A percentile compares a stretch with the other conserved stretches of the same genome.
Evolutionary conservation across 2,113 vertebrate species (phyloP).

Genomic region (Neofelis nebulosa): DNA sequence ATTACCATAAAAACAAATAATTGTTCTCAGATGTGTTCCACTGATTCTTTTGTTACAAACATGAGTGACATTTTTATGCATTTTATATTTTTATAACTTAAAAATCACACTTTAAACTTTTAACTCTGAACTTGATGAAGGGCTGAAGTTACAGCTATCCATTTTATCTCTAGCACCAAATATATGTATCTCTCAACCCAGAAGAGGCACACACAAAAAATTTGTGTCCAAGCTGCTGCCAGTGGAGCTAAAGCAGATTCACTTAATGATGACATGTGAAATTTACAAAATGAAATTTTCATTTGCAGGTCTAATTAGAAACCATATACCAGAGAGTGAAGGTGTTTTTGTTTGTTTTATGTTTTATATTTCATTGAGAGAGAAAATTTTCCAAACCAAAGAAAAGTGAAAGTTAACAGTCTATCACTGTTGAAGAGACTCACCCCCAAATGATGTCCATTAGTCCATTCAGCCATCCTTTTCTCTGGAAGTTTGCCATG

Average conservation of each 20-base stretch:
- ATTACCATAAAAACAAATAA: not conserved
- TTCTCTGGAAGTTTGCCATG: conserved; percentile 64
- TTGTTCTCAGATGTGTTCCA: not conserved
- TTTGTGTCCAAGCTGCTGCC: not conserved
- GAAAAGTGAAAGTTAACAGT: not conserved
- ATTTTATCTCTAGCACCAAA: not conserved
- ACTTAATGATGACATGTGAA: not conserved
- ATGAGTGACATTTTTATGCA: not conserved
- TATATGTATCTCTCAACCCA: not conserved
- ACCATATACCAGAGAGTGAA: not conserved
- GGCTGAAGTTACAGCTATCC: not conserved
- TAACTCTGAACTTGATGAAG: not conserved
- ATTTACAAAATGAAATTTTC: not conserved
- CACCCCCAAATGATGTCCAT: not conserved
- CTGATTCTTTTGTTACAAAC: conserved; percentile 16
- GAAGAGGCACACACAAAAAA: not conserved
- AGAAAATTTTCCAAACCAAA: not conserved
- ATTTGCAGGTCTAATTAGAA: not conserved
- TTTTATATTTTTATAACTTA: not conserved
- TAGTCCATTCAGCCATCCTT: not conserved
- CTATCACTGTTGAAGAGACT: not conserved
- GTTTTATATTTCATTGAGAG: not conserved
- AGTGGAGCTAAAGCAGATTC: not conserved
- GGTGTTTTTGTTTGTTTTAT: not conserved
- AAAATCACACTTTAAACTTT: not conserved